Evolutionary conservation across 2,113 vertebrate genomes (phyloP), one percentile per base, ranked within the genome.

Genomic region (Amblyopsis rosae): DNA sequence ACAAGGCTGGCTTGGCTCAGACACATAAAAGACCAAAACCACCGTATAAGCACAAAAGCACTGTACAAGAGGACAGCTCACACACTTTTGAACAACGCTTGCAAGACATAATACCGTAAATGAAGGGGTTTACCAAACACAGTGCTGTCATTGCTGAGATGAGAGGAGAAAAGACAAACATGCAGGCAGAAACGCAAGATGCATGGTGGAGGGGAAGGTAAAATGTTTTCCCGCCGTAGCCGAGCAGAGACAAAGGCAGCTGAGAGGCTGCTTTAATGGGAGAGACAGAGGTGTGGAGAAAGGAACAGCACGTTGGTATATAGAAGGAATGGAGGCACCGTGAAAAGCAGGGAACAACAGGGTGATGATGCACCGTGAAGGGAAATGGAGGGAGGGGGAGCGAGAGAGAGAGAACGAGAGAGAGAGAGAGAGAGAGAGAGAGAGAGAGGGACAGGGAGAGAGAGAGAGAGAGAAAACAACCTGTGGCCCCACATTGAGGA

Each of bases 321-420:
- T 82, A 81, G 79, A 77, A 74, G 81, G 75, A 80, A 79, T 47
- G 15, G n/a, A n/a, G 33, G 15, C 15, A 47, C 54, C 81, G 35
- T 82, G 82, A 80, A 87, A 74, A 67, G 63, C n/a, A 64, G 74
- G 77, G 80, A 85, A 88, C 86, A 86, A 85, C 69, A 69, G 54
- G 81, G 82, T 85, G 86, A 83, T 84, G 87, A 89, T 88, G 85
- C 79, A 64, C 76, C 63, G 77, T 86, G 89, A 88, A 76, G 80
- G 68, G 71, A 76, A 16, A 32, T 3, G 12, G 76, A 72, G 64
- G 62, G 77, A 67, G 48, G 26, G 26, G 26, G 2, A 19, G 19
- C 19, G 19, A 19, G 19, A 19, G 19, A 19, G 26, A 2, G 26
- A 68, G 60, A 70, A 72, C 48, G 54, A 67, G 45, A 47, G 55